A percentile compares a stretch with the other conserved stretches of the same genome.
Conservation (phyloP, 2,888 invertebrate genomes). For the Coelogynopora nodosa region DNA sequence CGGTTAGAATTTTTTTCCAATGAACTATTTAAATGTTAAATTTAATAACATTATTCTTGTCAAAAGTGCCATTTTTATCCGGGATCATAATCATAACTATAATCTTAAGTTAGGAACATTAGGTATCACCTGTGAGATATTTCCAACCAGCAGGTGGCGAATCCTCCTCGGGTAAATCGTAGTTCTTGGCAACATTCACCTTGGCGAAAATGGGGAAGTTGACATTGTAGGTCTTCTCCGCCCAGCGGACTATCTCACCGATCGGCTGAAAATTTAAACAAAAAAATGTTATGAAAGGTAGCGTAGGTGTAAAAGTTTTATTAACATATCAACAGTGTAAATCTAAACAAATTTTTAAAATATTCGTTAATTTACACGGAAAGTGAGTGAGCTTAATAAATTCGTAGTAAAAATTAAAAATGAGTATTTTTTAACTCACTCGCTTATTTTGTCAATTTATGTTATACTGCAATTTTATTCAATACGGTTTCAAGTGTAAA, state of each 20-base stretch:
- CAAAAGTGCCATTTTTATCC: too few species aligned
- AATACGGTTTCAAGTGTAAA: too few species aligned
- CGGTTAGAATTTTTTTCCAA: too few species aligned
- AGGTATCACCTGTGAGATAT: slow-evolving; percentile 56
- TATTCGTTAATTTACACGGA: neutral
- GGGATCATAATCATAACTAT: too few species aligned
- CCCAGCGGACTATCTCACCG: slow-evolving; percentile 59
- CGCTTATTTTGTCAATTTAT: too few species aligned
- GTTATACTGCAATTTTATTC: too few species aligned
- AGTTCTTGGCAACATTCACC: slow-evolving; percentile 56
- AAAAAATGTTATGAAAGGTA: slow-evolving; percentile 8
- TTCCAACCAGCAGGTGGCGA: slow-evolving; percentile 57
- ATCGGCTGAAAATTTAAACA: slow-evolving; percentile 53
- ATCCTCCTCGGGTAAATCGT: slow-evolving; percentile 51
- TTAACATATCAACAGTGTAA: neutral
- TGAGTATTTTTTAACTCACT: too few species aligned
- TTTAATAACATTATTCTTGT: too few species aligned
- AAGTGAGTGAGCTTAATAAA: too few species aligned
- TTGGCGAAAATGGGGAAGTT: slow-evolving; percentile 64
- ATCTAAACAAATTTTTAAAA: neutral
- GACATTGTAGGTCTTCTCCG: slow-evolving; percentile 56
- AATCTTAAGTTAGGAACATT: too few species aligned
- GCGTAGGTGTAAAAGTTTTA: neutral
- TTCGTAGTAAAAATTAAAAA: too few species aligned
- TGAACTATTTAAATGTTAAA: too few species aligned